Percentiles rank a stretch among this genome's conserved stretches.
phyloP scores from a whole-genome alignment of 2,888 invertebrate genomes.

The Synergus japonicus region DNA sequence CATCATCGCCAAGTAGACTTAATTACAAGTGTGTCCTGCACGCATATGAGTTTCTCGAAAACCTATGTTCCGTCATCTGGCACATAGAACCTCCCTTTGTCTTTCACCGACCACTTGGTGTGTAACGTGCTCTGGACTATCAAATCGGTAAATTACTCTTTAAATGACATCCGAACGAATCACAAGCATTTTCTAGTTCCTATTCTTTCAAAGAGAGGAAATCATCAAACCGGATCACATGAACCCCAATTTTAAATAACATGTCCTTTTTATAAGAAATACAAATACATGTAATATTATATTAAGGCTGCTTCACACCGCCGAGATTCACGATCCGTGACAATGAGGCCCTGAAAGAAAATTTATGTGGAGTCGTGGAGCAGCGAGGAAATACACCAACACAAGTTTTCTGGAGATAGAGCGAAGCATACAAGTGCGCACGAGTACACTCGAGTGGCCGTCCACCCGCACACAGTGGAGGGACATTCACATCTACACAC shows the following conservation, averaged over 20 bases:
- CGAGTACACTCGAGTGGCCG: slow-evolving; percentile 31
- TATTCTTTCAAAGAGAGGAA: neutral
- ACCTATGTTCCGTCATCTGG: slow-evolving; percentile 33
- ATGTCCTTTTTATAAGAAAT: neutral
- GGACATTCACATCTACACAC: neutral
- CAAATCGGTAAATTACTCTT: slow-evolving; percentile 20
- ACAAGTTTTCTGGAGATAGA: neutral
- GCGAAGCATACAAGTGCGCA: slow-evolving; percentile 36
- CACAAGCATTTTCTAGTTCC: neutral
- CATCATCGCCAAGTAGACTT: slow-evolving; percentile 37
- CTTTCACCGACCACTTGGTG: slow-evolving; percentile 28
- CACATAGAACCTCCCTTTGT: slow-evolving; percentile 34
- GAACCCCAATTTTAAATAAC: neutral
- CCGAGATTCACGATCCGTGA: slow-evolving; percentile 56
- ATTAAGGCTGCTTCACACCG: slow-evolving; percentile 24
- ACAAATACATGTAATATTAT: neutral
- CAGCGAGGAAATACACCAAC: slow-evolving; percentile 33
- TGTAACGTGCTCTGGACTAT: slow-evolving; percentile 7
- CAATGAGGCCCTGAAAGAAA: slow-evolving; percentile 60
- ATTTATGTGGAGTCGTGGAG: slow-evolving; percentile 56
- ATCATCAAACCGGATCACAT: too few relatives aligned
- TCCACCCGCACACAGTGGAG: slow-evolving; percentile 22
- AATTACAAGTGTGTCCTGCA: slow-evolving; percentile 38
- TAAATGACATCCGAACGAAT: slow-evolving; percentile 20
- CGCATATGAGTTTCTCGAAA: slow-evolving; percentile 37